phyloP scores from a whole-genome alignment of 2,888 invertebrate genomes.

The Minunthozetes semirufus region DNA sequence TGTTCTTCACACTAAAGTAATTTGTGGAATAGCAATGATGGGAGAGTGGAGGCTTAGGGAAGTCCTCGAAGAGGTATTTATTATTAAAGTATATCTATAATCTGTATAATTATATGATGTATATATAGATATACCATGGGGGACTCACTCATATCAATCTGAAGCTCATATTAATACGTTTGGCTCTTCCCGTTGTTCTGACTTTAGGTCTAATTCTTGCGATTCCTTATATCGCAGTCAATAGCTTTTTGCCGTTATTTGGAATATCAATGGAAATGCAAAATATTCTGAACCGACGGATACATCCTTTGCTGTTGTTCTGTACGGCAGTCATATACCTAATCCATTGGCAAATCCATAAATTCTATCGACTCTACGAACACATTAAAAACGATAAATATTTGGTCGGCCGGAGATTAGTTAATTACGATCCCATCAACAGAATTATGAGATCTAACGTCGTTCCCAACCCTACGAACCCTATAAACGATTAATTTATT shows the following conservation, averaged over 20 bases:
- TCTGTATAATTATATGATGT: no score
- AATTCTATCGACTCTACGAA: slow-evolving; percentile 88
- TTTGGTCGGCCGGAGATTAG: slow-evolving; percentile 87
- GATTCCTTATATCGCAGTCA: slow-evolving; percentile 83
- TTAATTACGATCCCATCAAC: slow-evolving; percentile 75
- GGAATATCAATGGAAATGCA: slow-evolving; percentile 52
- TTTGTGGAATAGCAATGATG: slow-evolving; percentile 94
- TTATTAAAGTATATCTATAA: no score
- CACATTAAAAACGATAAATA: slow-evolving; percentile 98
- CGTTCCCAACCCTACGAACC: no score
- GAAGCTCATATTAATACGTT: slow-evolving; percentile 69
- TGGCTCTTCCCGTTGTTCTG: slow-evolving; percentile 82
- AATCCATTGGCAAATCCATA: slow-evolving; percentile 76
- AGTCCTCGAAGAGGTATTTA: slow-evolving; percentile 69
- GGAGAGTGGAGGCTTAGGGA: slow-evolving; percentile 92
- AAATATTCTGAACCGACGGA: slow-evolving; percentile 70
- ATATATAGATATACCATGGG: slow-evolving; percentile 68
- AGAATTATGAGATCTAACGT: background rate
- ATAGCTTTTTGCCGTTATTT: slow-evolving; percentile 55
- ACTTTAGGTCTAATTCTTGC: slow-evolving; percentile 82
- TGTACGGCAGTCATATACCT: slow-evolving; percentile 62
- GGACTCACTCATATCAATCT: slow-evolving; percentile 88
- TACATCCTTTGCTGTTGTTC: slow-evolving; percentile 81
- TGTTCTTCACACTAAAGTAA: slow-evolving; percentile 93
- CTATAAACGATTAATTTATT: slow-evolving; percentile 17